Base-by-base conservation (phyloP, 2,888 invertebrate genomes). In the Drosophila nr. fundita region DNA sequence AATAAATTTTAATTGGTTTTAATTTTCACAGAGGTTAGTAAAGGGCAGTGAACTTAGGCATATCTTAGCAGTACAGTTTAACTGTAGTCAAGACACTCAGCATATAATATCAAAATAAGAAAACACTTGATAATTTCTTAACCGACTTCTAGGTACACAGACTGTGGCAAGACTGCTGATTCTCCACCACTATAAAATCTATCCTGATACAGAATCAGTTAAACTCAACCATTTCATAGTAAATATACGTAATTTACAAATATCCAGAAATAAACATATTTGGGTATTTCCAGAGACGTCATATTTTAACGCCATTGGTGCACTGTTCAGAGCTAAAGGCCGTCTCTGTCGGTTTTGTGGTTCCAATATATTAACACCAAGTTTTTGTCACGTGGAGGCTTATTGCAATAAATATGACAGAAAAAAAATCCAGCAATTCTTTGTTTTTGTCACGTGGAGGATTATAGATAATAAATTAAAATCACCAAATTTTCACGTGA, bases 1-100 rank as follows among this genome's bases (percentile, higher is more conserved):
- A n/a, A 40, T 40, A n/a, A 2, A n/a, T 40, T 18, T n/a, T 40
- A 40, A 40, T 40, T 40, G 40, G 38, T 8, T 38, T 38, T 10
- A 18, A 18, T 18, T 18, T 38, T 21, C 5, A 11, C 40, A 21
- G 13, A 45, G 21, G 2, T 7, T 21, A 21, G 13, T 15, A 45
- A 21, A 45, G n/a, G 6, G 6, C 42, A 42, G n/a, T 11, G 4
- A 45, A 8, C 21, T 21, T 21, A 5, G 15, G 13, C 7, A 45
- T 13, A 13, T 13, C 45, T 60, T 60, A 76, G 64, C 34, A 27
- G 40, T 29, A 40, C 21, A 42, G 29, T 27, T 30, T 50, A 38
- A 11, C 27, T 52, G 4, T 40, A 27, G 32, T 63, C 58, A 34
- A 54, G 30, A n/a, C 29, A 29, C 29, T 27, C 30, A 49, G 34